Percentiles rank a stretch among this genome's conserved stretches.
phyloP scores from a whole-genome alignment of 2,888 invertebrate species.

The Drosophila sordidapex region DNA sequence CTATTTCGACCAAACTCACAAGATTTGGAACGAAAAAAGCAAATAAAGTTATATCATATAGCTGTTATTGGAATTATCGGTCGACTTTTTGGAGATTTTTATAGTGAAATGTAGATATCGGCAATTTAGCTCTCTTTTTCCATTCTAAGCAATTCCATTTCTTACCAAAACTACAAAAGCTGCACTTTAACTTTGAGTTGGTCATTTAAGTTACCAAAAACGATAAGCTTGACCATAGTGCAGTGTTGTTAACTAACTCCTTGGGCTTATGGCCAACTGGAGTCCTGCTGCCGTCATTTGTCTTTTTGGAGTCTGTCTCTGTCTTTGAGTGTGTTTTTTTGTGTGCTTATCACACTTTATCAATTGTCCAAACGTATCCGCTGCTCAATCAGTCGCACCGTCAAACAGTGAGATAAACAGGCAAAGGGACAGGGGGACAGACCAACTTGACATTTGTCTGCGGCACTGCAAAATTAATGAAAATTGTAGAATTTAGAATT shows the following conservation, averaged over 20 bases:
- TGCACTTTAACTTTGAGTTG: neutral
- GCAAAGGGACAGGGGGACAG: conserved; percentile 8
- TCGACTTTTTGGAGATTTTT: neutral
- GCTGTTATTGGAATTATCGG: neutral
- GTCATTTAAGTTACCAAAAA: neutral
- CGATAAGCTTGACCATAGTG: neutral
- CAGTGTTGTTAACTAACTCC: conserved; percentile 17
- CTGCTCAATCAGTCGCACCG: conserved; percentile 67
- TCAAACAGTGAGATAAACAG: conserved; percentile 6
- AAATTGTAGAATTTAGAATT: conserved; percentile 72
- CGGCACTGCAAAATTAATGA: conserved; percentile 76
- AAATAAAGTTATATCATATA: neutral
- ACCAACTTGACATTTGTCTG: conserved; percentile 50
- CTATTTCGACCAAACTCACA: no score
- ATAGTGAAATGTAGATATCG: neutral
- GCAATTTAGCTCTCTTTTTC: neutral
- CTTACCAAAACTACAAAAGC: neutral
- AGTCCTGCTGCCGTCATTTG: conserved; percentile 70
- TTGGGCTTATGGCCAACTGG: conserved; percentile 38
- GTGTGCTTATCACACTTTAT: conserved; percentile 74
- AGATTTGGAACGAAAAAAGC: neutral
- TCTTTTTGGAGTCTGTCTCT: conserved; percentile 46
- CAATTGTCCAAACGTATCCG: conserved; percentile 76
- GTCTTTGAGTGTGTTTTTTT: conserved; percentile 5
- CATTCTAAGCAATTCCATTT: neutral